Conservation (phyloP, 2,797 vertebrate genomes). For the Brachyalestes nurse region DNA sequence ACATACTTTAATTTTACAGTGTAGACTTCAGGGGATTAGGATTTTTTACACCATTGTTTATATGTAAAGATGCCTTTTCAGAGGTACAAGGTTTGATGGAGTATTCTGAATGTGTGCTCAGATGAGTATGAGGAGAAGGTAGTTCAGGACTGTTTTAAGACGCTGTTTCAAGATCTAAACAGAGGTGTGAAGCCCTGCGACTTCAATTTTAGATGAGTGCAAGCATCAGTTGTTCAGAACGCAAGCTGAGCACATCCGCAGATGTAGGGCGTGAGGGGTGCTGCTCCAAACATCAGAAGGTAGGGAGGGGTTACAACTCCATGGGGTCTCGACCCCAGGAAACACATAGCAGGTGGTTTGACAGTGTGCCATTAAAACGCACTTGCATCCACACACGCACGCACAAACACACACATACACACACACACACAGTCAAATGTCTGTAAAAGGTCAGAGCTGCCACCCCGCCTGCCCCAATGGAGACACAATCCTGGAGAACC, state of each 20-base stretch:
- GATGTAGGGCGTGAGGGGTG: slow-evolving; percentile 33
- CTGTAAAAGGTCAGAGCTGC: slow-evolving; percentile 66
- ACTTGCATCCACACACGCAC: slow-evolving; percentile 12
- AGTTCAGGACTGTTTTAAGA: not conserved
- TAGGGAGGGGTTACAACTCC: slow-evolving; percentile 13
- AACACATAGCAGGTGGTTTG: slow-evolving; percentile 53
- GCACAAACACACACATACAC: not conserved
- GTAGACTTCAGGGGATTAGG: too few relatives aligned
- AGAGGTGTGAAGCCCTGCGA: not conserved
- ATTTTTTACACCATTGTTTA: too few relatives aligned
- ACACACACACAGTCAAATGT: slow-evolving; percentile 41
- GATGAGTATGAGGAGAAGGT: not conserved
- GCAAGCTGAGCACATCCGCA: slow-evolving; percentile 30
- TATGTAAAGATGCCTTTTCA: not conserved
- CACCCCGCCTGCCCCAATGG: slow-evolving; percentile 56
- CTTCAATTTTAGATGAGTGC: not conserved
- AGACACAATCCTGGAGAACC: slow-evolving; percentile 53
- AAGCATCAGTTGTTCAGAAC: not conserved
- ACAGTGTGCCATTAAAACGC: slow-evolving; percentile 44
- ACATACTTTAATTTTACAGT: too few relatives aligned
- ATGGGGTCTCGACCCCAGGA: slow-evolving; percentile 45
- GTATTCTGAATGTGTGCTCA: slow-evolving; percentile 4
- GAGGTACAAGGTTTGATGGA: not conserved
- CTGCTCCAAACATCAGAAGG: slow-evolving; percentile 41
- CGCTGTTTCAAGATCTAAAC: not conserved